Conservation (phyloP, 2,888 invertebrate genomes). For the Epinotia nisella region DNA sequence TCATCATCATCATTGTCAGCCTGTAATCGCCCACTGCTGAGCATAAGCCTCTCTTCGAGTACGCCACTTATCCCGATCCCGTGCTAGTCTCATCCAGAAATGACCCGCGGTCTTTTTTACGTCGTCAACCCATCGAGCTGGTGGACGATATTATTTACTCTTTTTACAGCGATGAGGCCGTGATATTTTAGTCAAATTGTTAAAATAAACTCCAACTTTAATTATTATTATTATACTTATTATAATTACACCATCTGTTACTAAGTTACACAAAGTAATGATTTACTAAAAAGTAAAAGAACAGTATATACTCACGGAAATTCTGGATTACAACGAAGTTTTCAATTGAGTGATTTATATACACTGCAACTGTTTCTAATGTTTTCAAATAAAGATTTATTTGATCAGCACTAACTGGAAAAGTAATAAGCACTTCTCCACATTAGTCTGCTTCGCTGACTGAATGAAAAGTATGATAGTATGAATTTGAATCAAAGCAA, state of each 20-base stretch:
- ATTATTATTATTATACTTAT: not conserved
- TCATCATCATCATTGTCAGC: too few relatives aligned
- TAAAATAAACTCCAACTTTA: not conserved
- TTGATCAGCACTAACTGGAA: constrained; percentile 1
- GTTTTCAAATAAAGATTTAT: not conserved
- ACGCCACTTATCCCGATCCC: too few relatives aligned
- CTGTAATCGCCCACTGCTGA: too few relatives aligned
- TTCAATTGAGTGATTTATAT: constrained; percentile 7
- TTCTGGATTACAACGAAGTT: constrained; percentile 6
- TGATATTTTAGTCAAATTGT: not conserved
- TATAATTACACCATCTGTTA: not conserved
- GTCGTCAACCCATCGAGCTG: too few relatives aligned
- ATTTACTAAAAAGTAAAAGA: not conserved
- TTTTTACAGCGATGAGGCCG: not conserved
- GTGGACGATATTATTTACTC: too few relatives aligned
- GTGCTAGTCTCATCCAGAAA: too few relatives aligned
- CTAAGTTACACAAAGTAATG: not conserved
- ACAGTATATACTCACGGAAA: constrained; percentile 22
- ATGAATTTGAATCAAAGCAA: too few relatives aligned
- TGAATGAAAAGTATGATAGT: not conserved
- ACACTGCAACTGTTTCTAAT: constrained; percentile 12
- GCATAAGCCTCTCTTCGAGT: too few relatives aligned
- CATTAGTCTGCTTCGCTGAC: not conserved
- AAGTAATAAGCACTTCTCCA: not conserved
- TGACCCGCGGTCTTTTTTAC: too few relatives aligned